Evolutionary conservation across 2,113 vertebrate genomes (phyloP).

Genomic region (Prochilodus magdalenae): DNA sequence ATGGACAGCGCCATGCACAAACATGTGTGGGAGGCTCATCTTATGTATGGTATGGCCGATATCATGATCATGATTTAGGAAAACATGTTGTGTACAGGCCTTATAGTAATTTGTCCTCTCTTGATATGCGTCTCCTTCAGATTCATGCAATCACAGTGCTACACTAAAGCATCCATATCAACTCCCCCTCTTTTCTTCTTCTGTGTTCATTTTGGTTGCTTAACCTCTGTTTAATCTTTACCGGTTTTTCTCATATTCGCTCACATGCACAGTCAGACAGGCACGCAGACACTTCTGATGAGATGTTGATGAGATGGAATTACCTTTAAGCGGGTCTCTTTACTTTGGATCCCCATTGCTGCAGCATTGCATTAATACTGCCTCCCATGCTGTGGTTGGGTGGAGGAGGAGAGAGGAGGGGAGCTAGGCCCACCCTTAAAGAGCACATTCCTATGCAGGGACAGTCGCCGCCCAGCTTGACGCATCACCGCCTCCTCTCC

Average conservation of each 20-base stretch:
- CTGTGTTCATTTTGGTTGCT: not conserved
- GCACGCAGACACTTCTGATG: not conserved
- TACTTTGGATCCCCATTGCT: constrained; percentile 9
- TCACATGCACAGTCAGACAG: not conserved
- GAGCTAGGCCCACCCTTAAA: constrained; percentile 1
- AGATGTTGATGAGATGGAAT: constrained; percentile 10
- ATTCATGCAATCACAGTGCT: not conserved
- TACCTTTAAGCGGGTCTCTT: constrained; percentile 29
- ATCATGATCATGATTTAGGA: not conserved
- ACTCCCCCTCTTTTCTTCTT: not conserved
- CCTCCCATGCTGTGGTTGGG: constrained; percentile 25
- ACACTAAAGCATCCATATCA: not conserved
- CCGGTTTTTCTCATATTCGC: not conserved
- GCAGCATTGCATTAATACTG: constrained; percentile 34
- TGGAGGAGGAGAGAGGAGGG: not conserved
- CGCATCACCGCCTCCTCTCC: constrained; percentile 6
- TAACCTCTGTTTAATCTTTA: not conserved
- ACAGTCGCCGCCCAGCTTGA: constrained; percentile 31
- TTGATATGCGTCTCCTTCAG: not conserved
- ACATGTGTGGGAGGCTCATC: not conserved
- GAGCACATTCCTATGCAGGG: constrained; percentile 25
- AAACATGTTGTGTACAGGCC: not conserved
- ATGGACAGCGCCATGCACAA: too few species aligned
- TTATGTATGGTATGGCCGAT: not conserved
- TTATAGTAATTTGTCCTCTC: not conserved